Conservation (phyloP, 23 tunicate species). For the Ascidia mentula region DNA sequence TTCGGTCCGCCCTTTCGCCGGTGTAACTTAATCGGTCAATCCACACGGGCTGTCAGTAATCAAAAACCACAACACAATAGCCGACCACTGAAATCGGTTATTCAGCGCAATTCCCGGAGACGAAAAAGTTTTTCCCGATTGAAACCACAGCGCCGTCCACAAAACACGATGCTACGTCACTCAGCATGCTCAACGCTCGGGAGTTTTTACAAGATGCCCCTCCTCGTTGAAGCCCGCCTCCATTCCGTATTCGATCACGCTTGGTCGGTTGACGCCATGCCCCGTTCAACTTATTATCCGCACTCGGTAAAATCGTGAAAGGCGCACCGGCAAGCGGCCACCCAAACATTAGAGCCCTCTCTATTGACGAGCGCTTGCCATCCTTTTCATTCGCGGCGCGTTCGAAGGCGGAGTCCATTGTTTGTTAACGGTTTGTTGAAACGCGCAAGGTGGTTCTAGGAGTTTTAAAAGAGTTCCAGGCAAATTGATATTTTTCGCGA, state of each 20-base stretch:
- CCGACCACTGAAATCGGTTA: neutral
- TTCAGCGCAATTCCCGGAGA: neutral
- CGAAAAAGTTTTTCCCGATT: neutral
- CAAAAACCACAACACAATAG: slow-evolving; percentile 6
- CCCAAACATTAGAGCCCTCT: slow-evolving; percentile 11
- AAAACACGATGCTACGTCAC: neutral
- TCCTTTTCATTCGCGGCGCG: slow-evolving; percentile 7
- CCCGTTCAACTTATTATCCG: neutral
- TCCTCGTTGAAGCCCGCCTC: neutral
- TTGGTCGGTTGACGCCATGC: neutral
- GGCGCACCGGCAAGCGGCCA: neutral
- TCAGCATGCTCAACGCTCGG: neutral
- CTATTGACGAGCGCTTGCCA: slow-evolving; percentile 5
- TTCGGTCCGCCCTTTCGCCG: slow-evolving; percentile 9
- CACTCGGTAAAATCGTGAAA: slow-evolving; percentile 9
- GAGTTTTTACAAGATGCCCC: slow-evolving; percentile 9
- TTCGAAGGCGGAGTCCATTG: slow-evolving; percentile 11
- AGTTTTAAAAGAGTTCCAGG: neutral
- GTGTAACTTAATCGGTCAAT: neutral
- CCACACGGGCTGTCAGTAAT: neutral
- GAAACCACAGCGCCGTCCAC: neutral
- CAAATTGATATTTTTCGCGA: neutral
- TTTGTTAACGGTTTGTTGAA: slow-evolving; percentile 10
- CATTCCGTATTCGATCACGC: neutral
- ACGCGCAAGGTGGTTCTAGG: neutral